Conservation (phyloP, 2,888 invertebrate genomes). For the Hydropsyche betteni region DNA sequence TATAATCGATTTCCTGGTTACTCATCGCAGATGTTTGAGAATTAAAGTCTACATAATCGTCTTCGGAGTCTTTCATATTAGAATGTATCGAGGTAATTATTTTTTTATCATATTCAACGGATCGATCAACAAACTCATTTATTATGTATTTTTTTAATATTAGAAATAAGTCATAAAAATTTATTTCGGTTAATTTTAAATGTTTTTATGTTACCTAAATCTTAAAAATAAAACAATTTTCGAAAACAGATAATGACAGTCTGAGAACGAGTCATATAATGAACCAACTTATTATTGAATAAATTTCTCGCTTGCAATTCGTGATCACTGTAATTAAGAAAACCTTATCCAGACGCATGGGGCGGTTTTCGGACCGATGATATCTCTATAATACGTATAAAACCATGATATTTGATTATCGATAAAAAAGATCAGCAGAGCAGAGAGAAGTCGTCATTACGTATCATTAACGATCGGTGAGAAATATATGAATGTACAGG, state of each 20-base stretch:
- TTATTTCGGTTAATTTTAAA: too few relatives aligned
- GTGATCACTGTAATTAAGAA: slow-evolving; percentile 30
- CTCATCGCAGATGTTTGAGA: too few relatives aligned
- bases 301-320: neutral
- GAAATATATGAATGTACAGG: too few relatives aligned
- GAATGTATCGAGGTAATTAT: too few relatives aligned
- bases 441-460: neutral
- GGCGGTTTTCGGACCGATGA: slow-evolving; percentile 23
- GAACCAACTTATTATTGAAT: neutral
- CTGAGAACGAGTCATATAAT: neutral
- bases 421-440: neutral
- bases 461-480: slow-evolving; percentile 1
- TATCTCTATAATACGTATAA: slow-evolving; percentile 28
- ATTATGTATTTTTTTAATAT: neutral
- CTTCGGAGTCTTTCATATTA: too few relatives aligned
- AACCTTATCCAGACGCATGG: slow-evolving; percentile 13
- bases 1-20: too few relatives aligned
- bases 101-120: too few relatives aligned
- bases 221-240: neutral
- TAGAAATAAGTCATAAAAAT: too few relatives aligned
- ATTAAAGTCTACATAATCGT: too few relatives aligned
- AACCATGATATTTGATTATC: slow-evolving; percentile 26
- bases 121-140: too few relatives aligned
- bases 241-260: neutral
- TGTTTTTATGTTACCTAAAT: neutral